A percentile compares a stretch with the other conserved stretches of the same genome.
Evolutionary conservation across 1,140 invertebrate species (phyloP).

Genomic region (Trinorchestia longiramus): DNA sequence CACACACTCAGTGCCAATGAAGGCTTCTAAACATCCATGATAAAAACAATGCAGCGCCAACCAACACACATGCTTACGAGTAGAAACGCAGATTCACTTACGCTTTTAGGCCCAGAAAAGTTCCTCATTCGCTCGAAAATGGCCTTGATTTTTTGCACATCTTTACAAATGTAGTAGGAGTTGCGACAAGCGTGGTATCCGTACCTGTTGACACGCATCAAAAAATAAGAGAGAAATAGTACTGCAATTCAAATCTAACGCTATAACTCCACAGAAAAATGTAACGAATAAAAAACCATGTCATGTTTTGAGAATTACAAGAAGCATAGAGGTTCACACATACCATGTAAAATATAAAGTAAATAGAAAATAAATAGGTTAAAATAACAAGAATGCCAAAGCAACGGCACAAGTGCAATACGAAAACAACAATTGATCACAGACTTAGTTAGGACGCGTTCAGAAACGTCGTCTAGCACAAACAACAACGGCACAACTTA

Average conservation of each 20-base stretch:
- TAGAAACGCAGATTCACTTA: constrained; percentile 8
- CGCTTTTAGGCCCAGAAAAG: constrained; percentile 73
- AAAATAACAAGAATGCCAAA: neutral
- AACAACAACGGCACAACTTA: no score
- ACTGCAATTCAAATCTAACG: neutral
- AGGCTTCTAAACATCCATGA: no score
- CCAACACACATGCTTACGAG: no score
- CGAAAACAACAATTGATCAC: neutral
- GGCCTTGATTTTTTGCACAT: constrained; percentile 77
- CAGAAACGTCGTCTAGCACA: no score
- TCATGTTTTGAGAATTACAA: neutral
- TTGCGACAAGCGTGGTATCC: constrained; percentile 88
- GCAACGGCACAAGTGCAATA: neutral
- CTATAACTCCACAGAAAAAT: neutral
- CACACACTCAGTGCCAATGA: no score
- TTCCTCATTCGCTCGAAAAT: constrained; percentile 90
- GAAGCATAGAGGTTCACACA: neutral
- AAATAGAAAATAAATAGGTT: neutral
- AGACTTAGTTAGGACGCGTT: neutral
- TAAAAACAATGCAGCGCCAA: no score
- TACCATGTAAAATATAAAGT: no score
- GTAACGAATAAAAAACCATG: neutral
- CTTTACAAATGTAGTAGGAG: constrained; percentile 90
- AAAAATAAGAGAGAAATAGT: neutral
- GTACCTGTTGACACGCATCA: constrained; percentile 72